Conservation (phyloP, 2,113 vertebrate species). For the Irena cyanogastra region DNA sequence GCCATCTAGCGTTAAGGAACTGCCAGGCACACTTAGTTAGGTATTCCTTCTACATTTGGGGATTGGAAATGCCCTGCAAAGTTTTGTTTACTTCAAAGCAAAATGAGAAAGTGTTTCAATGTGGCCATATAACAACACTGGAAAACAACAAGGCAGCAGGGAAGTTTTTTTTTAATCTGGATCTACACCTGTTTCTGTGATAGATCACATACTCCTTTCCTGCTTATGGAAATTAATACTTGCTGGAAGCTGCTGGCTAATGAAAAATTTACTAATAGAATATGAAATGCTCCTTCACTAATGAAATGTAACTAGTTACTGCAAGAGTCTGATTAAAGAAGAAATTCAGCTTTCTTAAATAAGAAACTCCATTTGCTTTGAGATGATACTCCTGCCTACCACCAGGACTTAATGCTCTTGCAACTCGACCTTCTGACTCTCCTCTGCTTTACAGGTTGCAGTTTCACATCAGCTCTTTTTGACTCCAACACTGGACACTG, state of each 20-base stretch:
- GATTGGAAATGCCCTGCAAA: background rate
- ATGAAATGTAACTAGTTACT: background rate
- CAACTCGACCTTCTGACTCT: background rate
- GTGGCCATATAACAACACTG: background rate
- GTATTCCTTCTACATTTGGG: background rate
- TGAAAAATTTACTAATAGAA: background rate
- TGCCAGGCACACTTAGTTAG: background rate
- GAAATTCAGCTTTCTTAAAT: background rate
- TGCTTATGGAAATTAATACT: background rate
- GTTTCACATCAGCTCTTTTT: background rate
- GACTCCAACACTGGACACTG: background rate
- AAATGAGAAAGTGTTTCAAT: background rate
- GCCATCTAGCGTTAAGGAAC: conserved; percentile 62
- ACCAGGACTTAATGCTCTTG: background rate
- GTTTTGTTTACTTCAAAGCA: background rate
- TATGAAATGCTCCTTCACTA: background rate
- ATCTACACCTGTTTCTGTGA: background rate
- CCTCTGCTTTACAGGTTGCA: background rate
- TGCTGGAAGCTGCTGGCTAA: background rate
- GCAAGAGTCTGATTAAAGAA: background rate
- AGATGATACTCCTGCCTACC: background rate
- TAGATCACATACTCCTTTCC: background rate
- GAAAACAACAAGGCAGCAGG: background rate
- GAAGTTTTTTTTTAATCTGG: background rate
- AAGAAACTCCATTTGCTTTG: background rate